Conservation (phyloP, 2,888 invertebrate genomes). For the Drosophila testacea region DNA sequence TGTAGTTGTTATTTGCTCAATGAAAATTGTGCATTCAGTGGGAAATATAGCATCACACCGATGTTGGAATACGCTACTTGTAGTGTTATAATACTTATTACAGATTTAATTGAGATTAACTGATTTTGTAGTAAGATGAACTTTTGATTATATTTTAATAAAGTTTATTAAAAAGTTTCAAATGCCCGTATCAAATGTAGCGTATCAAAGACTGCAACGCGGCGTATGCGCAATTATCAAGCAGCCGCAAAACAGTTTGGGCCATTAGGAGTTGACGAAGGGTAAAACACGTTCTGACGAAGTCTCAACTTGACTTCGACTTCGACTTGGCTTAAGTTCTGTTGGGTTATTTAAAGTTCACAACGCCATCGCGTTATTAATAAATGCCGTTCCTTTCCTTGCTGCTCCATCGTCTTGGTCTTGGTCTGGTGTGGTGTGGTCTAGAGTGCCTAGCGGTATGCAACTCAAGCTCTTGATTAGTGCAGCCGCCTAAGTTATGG, state of each 20-base stretch:
- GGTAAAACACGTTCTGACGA: background rate
- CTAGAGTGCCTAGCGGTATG: constrained; percentile 41
- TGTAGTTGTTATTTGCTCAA: constrained; percentile 5
- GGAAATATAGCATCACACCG: background rate
- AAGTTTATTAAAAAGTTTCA: background rate
- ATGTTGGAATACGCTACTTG: background rate
- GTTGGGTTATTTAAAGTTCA: constrained; percentile 63
- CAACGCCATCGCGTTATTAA: constrained; percentile 58
- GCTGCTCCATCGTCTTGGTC: too few relatives aligned
- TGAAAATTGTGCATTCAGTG: background rate
- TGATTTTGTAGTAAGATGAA: too few relatives aligned
- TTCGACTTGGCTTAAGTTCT: constrained; percentile 11
- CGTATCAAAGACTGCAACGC: background rate
- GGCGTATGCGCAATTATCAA: constrained; percentile 24
- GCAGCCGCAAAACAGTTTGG: constrained; percentile 7
- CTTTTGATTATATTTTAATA: too few relatives aligned
- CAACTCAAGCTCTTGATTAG: constrained; percentile 65
- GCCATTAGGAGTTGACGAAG: constrained; percentile 8
- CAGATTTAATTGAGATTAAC: background rate
- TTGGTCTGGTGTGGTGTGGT: background rate
- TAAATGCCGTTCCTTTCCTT: constrained; percentile 51
- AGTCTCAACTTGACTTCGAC: constrained; percentile 6
- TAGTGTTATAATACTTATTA: background rate
- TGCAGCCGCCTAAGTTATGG: constrained; percentile 60
- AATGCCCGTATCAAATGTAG: background rate